These are phyloP conservation scores for Limnephilus rhombicus DNA, from an alignment of 2,888 invertebrate species.

Conservation along the genomic window DNA sequence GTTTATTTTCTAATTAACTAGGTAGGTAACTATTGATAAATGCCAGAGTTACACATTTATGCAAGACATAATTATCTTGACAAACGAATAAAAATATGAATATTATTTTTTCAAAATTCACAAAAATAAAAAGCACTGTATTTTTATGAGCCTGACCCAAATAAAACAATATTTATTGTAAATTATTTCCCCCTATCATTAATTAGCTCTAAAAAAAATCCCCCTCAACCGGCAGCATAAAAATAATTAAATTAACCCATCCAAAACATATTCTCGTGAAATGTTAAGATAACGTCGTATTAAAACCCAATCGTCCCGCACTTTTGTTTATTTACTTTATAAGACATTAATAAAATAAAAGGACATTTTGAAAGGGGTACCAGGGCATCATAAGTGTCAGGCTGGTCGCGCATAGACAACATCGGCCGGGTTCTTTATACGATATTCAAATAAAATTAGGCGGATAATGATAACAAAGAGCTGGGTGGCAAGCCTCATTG, in stretches of 20 bases:
- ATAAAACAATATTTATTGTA: neutral
- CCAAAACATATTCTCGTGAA: slow-evolving; percentile 50
- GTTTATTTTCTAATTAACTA: too few relatives aligned
- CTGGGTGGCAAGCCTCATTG: slow-evolving; percentile 62
- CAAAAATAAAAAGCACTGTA: neutral
- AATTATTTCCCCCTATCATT: neutral
- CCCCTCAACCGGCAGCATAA: neutral
- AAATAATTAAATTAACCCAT: slow-evolving; percentile 53
- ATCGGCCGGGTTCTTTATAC: slow-evolving; percentile 57
- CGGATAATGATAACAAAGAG: slow-evolving; percentile 64
- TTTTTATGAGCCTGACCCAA: neutral
- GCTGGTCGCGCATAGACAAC: slow-evolving; percentile 58
- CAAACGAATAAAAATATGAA: neutral
- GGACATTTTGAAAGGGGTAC: slow-evolving; percentile 49
- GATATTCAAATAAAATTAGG: slow-evolving; percentile 65
- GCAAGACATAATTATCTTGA: neutral
- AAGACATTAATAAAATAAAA: slow-evolving; percentile 57
- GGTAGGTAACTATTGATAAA: too few relatives aligned
- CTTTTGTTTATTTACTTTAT: slow-evolving; percentile 43
- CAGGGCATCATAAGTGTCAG: slow-evolving; percentile 62
- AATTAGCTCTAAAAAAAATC: neutral
- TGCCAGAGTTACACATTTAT: too few relatives aligned
- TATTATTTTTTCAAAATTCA: neutral
- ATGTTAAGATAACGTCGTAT: slow-evolving; percentile 55
- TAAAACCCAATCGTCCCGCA: slow-evolving; percentile 44